phyloP scores from a whole-genome alignment of 2,797 vertebrate species.

The Cyprinella venusta region DNA sequence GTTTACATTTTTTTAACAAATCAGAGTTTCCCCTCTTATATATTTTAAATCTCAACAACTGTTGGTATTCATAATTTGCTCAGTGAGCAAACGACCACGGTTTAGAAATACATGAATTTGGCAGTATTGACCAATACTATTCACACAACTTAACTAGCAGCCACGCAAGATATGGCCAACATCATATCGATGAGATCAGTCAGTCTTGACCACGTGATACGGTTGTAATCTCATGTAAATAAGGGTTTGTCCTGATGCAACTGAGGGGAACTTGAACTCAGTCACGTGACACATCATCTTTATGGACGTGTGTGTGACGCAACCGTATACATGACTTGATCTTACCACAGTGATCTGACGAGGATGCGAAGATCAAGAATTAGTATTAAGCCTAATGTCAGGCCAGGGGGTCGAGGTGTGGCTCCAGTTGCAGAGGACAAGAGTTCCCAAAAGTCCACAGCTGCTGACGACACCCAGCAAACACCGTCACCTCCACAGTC shows the following conservation, averaged over 20 bases:
- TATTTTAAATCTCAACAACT: background rate
- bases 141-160: background rate
- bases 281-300: background rate
- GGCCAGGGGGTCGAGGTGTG: slow-evolving; percentile 69
- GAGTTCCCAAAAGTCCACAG: slow-evolving; percentile 5
- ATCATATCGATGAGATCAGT: background rate
- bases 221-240: background rate
- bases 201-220: background rate
- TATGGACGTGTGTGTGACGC: background rate
- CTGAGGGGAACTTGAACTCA: background rate
- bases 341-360: slow-evolving; percentile 56
- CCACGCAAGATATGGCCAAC: background rate
- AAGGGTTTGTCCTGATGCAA: background rate
- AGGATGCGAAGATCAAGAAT: slow-evolving; percentile 90
- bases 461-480: slow-evolving; percentile 21
- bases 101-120: background rate
- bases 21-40: background rate
- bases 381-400: slow-evolving; percentile 85
- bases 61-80: background rate
- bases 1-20: background rate
- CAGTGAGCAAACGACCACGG: background rate
- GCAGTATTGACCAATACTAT: background rate
- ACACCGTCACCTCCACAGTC: slow-evolving; percentile 7
- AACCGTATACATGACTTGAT: background rate
- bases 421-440: slow-evolving; percentile 38